Conservation (phyloP, 2,888 invertebrate species). For the Heliconius cydno region DNA sequence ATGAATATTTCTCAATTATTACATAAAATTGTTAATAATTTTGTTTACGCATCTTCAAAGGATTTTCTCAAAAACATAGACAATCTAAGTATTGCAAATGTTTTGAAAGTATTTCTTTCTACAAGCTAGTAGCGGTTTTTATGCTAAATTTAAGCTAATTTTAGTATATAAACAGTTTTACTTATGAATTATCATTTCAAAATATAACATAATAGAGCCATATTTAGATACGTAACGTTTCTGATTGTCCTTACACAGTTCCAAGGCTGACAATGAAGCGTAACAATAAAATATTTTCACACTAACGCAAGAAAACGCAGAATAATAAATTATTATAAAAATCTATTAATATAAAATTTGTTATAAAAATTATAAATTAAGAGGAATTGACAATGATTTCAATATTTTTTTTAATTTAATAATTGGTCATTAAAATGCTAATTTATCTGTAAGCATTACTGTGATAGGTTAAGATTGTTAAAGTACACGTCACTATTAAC, state of each 20-base stretch:
- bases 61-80: no score
- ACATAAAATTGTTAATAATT: neutral
- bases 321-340: neutral
- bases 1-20: constrained; percentile 12
- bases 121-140: neutral
- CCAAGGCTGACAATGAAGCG: constrained; percentile 33
- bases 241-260: constrained; percentile 21
- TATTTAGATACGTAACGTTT: constrained; percentile 13
- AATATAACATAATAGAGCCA: neutral
- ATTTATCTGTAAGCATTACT: neutral
- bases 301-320: constrained; percentile 14
- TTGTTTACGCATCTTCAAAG: neutral
- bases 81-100: no score
- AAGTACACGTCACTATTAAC: constrained; percentile 23
- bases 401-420: neutral
- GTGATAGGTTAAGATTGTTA: constrained; percentile 31
- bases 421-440: neutral
- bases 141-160: neutral
- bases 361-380: neutral
- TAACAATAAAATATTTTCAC: constrained; percentile 27
- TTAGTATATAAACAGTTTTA: neutral
- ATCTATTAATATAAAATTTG: neutral
- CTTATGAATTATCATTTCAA: neutral
- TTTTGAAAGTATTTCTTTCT: no score
- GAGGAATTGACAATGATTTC: neutral